Evolutionary conservation across 2,113 vertebrate genomes (phyloP), one percentile per base, ranked within the genome.

Genomic region (Polyodon spathula): DNA sequence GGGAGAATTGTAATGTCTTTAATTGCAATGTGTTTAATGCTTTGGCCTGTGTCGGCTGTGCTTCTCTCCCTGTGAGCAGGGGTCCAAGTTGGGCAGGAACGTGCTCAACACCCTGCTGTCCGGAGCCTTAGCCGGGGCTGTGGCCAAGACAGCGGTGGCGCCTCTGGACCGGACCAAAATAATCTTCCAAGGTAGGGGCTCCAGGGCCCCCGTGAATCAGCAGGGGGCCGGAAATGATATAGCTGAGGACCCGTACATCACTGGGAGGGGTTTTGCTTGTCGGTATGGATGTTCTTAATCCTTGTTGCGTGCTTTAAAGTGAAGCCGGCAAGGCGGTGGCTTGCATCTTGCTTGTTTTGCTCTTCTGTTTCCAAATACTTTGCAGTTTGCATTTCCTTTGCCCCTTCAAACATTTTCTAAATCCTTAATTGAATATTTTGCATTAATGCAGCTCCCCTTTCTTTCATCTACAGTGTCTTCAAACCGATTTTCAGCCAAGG

Each of bases 141-240:
- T 98, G 50, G 96, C 94, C 68, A 99, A 99, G 81, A 99, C 96
- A 0, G 84, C 89, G 0, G 93, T 99, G 12, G 96, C 96, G 40
- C 96, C 96, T 0, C 70, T 99, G 83, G 96, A 99, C 70, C 83
- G 96, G 76, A 97, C 95, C 64, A 99, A 99, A 87, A 99, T 99
- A 79, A 99, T 99, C 77, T 99, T 99, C 72, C 96, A 99, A 92
- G 96, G 96, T 87, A 81, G 74, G 66, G 17, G 27, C n/a, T n/a
- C n/a, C n/a, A n/a, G n/a, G n/a, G n/a, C n/a, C n/a, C n/a, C n/a
- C n/a, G n/a, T n/a, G n/a, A n/a, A n/a, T n/a, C n/a, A n/a, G n/a
- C n/a, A n/a, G n/a, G n/a, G n/a, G n/a, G n/a, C n/a, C n/a, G n/a
- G n/a, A n/a, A n/a, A n/a, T n/a, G n/a, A n/a, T n/a, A n/a, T n/a